These are phyloP conservation scores for Myripristis murdjan DNA, from an alignment of 2,797 vertebrate genomes.

Conservation along the genomic window DNA sequence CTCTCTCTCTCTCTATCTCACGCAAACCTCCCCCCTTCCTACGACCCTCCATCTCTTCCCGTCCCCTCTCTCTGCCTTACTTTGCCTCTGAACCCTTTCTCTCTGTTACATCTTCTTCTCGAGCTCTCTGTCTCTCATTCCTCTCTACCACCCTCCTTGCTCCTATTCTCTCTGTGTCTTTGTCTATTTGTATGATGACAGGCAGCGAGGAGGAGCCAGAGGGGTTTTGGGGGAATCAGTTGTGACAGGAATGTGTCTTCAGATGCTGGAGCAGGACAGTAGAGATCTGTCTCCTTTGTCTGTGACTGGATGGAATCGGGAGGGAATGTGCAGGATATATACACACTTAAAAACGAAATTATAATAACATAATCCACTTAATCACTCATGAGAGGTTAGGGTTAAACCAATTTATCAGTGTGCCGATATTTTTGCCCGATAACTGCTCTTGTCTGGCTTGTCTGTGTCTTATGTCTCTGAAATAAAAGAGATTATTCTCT, in stretches of 20 bases:
- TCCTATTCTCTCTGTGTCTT: neutral
- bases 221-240: neutral
- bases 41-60: slow-evolving; percentile 51
- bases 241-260: neutral
- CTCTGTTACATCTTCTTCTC: neutral
- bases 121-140: neutral
- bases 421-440: no score
- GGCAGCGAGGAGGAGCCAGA: slow-evolving; percentile 1
- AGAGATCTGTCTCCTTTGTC: neutral
- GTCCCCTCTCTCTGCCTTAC: no score
- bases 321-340: no score
- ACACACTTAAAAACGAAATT: neutral
- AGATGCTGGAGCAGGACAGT: neutral
- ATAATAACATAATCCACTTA: neutral
- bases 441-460: no score
- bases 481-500: no score
- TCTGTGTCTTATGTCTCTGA: no score
- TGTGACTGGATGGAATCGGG: neutral
- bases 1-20: slow-evolving; percentile 62
- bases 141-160: neutral
- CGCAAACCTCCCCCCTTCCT: slow-evolving; percentile 49
- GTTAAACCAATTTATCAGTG: no score
- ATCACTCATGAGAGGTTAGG: neutral
- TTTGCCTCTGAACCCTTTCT: no score
- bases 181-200: slow-evolving; percentile 13